A percentile compares a stretch with the other conserved stretches of the same genome.
These are phyloP conservation scores for Mimas tiliae DNA, from an alignment of 2,888 invertebrate species.

Conservation along the genomic window DNA sequence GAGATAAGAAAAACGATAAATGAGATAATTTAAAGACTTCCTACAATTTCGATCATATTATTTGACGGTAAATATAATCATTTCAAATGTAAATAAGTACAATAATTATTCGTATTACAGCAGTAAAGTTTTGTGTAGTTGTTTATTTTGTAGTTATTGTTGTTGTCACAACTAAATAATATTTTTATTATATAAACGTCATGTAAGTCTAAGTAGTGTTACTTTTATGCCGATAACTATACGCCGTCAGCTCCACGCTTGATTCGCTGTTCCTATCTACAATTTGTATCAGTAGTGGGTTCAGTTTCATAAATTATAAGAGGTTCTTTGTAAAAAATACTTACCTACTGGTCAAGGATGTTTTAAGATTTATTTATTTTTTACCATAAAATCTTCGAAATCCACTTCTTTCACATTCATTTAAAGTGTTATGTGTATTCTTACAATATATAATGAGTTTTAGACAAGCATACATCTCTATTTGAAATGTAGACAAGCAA, in stretches of 20 bases:
- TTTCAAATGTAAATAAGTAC: slow-evolving; percentile 13
- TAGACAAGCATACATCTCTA: too few species aligned
- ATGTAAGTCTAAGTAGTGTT: background rate
- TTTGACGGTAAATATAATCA: slow-evolving; percentile 40
- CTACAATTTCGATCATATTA: slow-evolving; percentile 41
- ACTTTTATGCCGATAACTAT: background rate
- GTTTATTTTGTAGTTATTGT: slow-evolving; percentile 26
- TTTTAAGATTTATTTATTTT: too few species aligned
- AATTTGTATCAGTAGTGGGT: background rate
- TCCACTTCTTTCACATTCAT: too few species aligned
- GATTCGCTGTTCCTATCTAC: background rate
- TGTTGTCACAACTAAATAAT: slow-evolving; percentile 17
- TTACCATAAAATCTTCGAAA: too few species aligned
- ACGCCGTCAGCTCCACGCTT: background rate
- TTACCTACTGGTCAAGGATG: too few species aligned
- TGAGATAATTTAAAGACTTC: slow-evolving; percentile 67
- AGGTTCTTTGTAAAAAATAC: too few species aligned
- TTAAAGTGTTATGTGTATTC: too few species aligned
- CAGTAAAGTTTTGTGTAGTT: slow-evolving; percentile 4
- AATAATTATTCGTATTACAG: background rate
- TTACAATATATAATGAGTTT: too few species aligned
- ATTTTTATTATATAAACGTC: slow-evolving; percentile 20
- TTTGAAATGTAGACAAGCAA: too few species aligned
- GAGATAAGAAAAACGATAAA: slow-evolving; percentile 74
- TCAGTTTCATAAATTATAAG: too few species aligned